A percentile compares a stretch with the other conserved stretches of the same genome.
These are phyloP conservation scores for Parnassius mnemosyne DNA, from an alignment of 2,888 invertebrate genomes.

Conservation along the genomic window DNA sequence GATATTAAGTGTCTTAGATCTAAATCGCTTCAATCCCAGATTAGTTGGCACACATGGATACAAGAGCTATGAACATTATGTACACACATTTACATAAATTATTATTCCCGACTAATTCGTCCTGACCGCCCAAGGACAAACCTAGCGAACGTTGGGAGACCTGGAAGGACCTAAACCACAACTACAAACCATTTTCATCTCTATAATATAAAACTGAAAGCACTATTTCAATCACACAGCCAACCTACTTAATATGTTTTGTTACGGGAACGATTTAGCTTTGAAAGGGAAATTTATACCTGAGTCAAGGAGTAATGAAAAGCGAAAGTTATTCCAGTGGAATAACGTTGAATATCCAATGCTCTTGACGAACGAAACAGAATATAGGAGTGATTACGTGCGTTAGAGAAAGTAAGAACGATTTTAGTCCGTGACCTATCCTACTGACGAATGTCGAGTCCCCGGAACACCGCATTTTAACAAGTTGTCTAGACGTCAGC, in stretches of 20 bases:
- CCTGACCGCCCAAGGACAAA: slow-evolving; percentile 74
- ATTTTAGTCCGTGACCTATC: slow-evolving; percentile 78
- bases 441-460: slow-evolving; percentile 79
- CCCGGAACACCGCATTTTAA: slow-evolving; percentile 76
- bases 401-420: slow-evolving; percentile 52
- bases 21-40: slow-evolving; percentile 21
- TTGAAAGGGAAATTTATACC: slow-evolving; percentile 79
- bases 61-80: slow-evolving; percentile 27
- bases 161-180: slow-evolving; percentile 55
- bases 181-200: slow-evolving; percentile 32
- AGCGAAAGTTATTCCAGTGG: slow-evolving; percentile 26
- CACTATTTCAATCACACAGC: slow-evolving; percentile 27
- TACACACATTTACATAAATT: slow-evolving; percentile 72
- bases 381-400: slow-evolving; percentile 43
- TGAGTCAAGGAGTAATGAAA: slow-evolving; percentile 37
- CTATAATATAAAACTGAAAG: slow-evolving; percentile 26
- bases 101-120: slow-evolving; percentile 79
- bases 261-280: slow-evolving; percentile 42
- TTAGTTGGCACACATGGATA: slow-evolving; percentile 30
- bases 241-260: slow-evolving; percentile 40
- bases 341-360: slow-evolving; percentile 43
- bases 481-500: slow-evolving; percentile 72
- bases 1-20: background rate
- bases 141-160: slow-evolving; percentile 52
- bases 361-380: slow-evolving; percentile 32